Percentiles rank a stretch among this genome's conserved stretches.
Conservation (phyloP, 1,140 invertebrate species). For the Batillaria attramentaria region DNA sequence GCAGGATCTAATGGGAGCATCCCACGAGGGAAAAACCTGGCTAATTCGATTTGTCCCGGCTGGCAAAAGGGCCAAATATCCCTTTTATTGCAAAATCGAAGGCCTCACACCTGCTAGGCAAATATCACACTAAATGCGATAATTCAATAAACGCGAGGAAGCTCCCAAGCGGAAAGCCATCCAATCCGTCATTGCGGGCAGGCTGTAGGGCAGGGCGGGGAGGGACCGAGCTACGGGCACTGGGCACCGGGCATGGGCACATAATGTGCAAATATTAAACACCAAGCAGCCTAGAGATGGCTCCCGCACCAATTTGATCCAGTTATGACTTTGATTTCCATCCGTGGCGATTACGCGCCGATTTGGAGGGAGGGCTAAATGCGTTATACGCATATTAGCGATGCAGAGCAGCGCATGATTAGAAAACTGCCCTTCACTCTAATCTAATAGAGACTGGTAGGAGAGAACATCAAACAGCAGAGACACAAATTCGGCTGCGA, state of each 20-base stretch:
- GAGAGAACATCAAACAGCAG: slow-evolving; percentile 27
- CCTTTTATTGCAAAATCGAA: slow-evolving; percentile 45
- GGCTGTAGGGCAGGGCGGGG: background rate
- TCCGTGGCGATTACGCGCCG: slow-evolving; percentile 28
- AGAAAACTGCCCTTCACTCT: slow-evolving; percentile 26
- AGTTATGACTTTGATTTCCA: slow-evolving; percentile 39
- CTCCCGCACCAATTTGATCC: slow-evolving; percentile 17
- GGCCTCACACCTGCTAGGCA: slow-evolving; percentile 42
- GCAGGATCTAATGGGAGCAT: slow-evolving; percentile 21
- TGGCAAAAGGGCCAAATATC: slow-evolving; percentile 41
- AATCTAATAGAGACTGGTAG: slow-evolving; percentile 28
- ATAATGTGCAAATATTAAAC: slow-evolving; percentile 41
- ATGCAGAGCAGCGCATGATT: slow-evolving; percentile 29
- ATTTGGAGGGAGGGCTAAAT: slow-evolving; percentile 32
- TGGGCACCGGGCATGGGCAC: background rate
- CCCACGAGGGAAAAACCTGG: slow-evolving; percentile 32
- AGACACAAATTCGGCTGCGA: slow-evolving; percentile 5
- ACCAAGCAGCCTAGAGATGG: background rate
- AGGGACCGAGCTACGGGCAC: background rate
- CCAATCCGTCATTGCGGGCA: slow-evolving; percentile 30
- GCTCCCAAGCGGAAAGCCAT: slow-evolving; percentile 24
- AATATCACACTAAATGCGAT: slow-evolving; percentile 44
- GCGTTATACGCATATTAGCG: slow-evolving; percentile 36
- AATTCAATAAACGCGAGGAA: slow-evolving; percentile 34
- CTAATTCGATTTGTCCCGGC: slow-evolving; percentile 37